Base-by-base conservation (phyloP, 2,113 vertebrate species). In the Montifringilla adamsi region DNA sequence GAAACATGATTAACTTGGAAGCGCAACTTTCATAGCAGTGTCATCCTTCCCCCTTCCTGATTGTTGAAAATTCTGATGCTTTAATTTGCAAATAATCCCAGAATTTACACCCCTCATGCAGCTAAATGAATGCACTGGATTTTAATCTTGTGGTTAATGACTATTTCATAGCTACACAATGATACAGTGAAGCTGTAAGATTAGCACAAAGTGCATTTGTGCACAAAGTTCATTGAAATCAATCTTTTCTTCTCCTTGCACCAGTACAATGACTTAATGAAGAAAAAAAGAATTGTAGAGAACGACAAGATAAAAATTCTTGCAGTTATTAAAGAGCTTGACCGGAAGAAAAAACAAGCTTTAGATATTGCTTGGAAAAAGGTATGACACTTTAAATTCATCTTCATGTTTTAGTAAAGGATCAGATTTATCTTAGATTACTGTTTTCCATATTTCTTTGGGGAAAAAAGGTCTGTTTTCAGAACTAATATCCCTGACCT, bases 181-280 rank as follows among this genome's bases (percentile, higher is more conserved):
- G 5, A 70, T 46, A 37, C 6, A 37, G 21, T 30, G 37, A 77
- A 84, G 50, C 49, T 86, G 33, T 90, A 79, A 50, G 39, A 64
- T 55, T 28, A 63, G 37, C 28, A 43, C n/a, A 69, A 72, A 86
- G 66, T 47, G 20, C 70, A 27, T 72, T 55, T 89, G 11, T 78
- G 11, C 31, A 68, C 30, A 20, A 58, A 52, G 30, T 76, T 84
- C 3, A 73, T 31, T 75, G 35, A 93, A 77, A 69, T 69, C 1
- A 20, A 8, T 90, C 21, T 96, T 80, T 73, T 53, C 49, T 95
- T 90, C 79, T 88, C 50, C 7, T 91, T 75, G 55, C 86, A 68
- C 33, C 90, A 99, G 99, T 99, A 99, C 95, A 98, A 99, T 76
- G 99, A 99, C 79, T 97, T 99, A 95, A 98, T 98, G 98, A 99